A percentile compares a stretch with the other conserved stretches of the same genome.
These are phyloP conservation scores for Ichneumon xanthorius DNA, from an alignment of 2,888 invertebrate genomes.

Conservation along the genomic window DNA sequence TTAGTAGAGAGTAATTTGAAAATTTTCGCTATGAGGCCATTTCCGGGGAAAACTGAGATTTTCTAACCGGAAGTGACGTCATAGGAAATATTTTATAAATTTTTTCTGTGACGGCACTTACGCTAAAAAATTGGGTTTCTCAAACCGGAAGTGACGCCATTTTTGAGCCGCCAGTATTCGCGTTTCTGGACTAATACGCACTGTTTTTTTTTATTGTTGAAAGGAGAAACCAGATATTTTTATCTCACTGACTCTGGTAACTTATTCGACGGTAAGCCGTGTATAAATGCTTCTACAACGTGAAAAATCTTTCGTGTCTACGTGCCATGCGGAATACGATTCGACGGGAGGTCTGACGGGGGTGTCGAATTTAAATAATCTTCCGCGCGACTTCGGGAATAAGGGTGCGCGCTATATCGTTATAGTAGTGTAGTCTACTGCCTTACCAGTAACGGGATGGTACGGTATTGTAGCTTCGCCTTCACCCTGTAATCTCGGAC, in stretches of 20 bases:
- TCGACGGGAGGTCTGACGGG: constrained; percentile 46
- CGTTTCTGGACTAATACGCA: background rate
- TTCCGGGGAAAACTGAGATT: no score
- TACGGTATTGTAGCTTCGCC: constrained; percentile 15
- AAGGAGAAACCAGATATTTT: background rate
- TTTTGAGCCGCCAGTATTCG: background rate
- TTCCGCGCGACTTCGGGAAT: constrained; percentile 75
- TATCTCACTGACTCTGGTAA: background rate
- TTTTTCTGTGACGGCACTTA: no score
- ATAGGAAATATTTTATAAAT: no score
- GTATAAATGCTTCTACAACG: constrained; percentile 25
- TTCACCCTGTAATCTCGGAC: constrained; percentile 82
- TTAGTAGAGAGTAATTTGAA: no score
- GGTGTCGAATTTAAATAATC: constrained; percentile 82
- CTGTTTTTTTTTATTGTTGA: background rate
- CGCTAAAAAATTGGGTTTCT: background rate
- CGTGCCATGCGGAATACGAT: constrained; percentile 20
- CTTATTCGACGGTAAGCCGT: background rate
- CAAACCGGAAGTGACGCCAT: background rate
- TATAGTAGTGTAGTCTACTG: constrained; percentile 11
- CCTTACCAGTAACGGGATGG: constrained; percentile 20
- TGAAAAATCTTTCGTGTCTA: constrained; percentile 12
- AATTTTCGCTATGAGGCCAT: no score
- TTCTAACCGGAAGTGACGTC: no score
- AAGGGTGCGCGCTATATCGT: constrained; percentile 69